phyloP scores from a whole-genome alignment of 2,888 invertebrate species.

The Macaria liturata region DNA sequence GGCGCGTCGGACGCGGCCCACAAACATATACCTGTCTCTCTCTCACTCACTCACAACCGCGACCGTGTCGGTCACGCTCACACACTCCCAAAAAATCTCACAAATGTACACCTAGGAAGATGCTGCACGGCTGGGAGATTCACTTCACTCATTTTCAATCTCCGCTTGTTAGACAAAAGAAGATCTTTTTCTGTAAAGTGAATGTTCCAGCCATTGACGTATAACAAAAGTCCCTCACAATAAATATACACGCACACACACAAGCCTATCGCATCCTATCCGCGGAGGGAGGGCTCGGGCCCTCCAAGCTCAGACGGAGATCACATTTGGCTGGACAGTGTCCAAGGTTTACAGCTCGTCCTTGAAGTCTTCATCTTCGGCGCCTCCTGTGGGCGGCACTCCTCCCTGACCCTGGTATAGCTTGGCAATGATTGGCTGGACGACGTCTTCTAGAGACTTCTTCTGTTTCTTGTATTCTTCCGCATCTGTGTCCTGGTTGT shows the following conservation, averaged over 20 bases:
- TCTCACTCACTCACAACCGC: too few relatives aligned
- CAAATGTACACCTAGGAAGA: too few relatives aligned
- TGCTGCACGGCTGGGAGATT: too few relatives aligned
- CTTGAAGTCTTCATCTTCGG: constrained; percentile 89
- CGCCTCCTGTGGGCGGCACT: constrained; percentile 89
- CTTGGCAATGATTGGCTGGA: constrained; percentile 98
- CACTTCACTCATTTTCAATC: too few relatives aligned
- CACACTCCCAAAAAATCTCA: too few relatives aligned
- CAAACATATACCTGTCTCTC: too few relatives aligned
- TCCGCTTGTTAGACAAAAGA: too few relatives aligned
- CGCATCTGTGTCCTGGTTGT: constrained; percentile 95
- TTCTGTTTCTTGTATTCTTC: constrained; percentile 97
- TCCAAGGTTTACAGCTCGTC: constrained; percentile 89
- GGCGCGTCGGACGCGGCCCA: constrained; percentile 41
- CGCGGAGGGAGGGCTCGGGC: constrained; percentile 39
- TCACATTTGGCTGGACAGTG: constrained; percentile 75
- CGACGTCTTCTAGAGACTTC: constrained; percentile 96
- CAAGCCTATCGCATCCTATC: constrained; percentile 56
- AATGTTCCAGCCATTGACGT: too few relatives aligned
- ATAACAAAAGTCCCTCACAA: constrained; percentile 7
- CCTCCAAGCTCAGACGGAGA: constrained; percentile 57
- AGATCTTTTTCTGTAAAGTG: too few relatives aligned
- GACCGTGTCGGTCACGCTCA: too few relatives aligned
- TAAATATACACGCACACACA: constrained; percentile 37
- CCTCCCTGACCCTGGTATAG: constrained; percentile 95